A percentile compares a stretch with the other conserved stretches of the same genome.
Conservation (phyloP, 2,888 invertebrate species). For the Caradrina kadenii region DNA sequence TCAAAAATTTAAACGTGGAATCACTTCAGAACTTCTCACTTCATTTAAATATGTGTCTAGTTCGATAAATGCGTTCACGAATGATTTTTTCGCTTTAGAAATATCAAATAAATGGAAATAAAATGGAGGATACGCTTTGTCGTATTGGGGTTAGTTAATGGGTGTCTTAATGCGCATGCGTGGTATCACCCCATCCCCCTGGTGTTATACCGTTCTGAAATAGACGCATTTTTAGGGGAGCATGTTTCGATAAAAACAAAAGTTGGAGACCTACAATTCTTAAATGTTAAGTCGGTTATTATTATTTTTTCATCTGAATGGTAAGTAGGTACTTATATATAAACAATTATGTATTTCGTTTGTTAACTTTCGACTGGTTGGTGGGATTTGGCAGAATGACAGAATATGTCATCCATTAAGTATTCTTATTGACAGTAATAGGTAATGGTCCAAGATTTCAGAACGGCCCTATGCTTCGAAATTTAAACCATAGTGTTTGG, state of each 20-base stretch:
- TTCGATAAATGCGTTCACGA: slow-evolving; percentile 47
- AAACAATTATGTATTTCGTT: no score
- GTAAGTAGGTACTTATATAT: no score
- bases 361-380: no score
- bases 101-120: slow-evolving; percentile 80
- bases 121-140: slow-evolving; percentile 81
- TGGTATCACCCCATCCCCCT: slow-evolving; percentile 62
- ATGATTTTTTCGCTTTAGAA: slow-evolving; percentile 67
- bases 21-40: slow-evolving; percentile 64
- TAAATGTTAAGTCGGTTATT: no score
- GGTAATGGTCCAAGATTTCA: no score
- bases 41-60: slow-evolving; percentile 37
- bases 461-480: no score
- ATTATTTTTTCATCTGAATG: no score
- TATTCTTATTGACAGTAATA: no score
- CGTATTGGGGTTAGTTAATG: slow-evolving; percentile 79
- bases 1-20: slow-evolving; percentile 51
- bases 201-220: slow-evolving; percentile 74
- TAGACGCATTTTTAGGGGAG: slow-evolving; percentile 47
- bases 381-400: no score
- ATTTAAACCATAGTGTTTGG: no score
- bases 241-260: slow-evolving; percentile 28
- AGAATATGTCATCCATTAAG: no score
- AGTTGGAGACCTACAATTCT: slow-evolving; percentile 1
- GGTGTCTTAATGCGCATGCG: slow-evolving; percentile 78